Percentiles rank a stretch among this genome's conserved stretches.
These are phyloP conservation scores for Falco peregrinus DNA, from an alignment of 2,797 vertebrate genomes.

Conservation along the genomic window DNA sequence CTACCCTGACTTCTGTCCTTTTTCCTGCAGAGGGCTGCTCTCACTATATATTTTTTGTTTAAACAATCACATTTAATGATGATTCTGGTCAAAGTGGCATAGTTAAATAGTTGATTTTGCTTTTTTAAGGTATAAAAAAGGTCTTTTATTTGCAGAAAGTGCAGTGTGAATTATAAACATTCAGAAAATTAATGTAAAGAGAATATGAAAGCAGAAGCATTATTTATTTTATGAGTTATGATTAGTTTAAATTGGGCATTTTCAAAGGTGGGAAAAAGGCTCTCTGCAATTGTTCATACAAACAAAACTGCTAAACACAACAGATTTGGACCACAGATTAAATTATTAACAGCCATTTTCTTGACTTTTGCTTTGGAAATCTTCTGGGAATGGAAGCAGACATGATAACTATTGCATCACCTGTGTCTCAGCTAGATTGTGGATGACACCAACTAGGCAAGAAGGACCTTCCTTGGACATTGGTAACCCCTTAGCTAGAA, in stretches of 20 bases:
- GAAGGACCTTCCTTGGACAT: neutral
- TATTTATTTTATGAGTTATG: neutral
- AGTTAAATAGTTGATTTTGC: neutral
- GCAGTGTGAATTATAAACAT: neutral
- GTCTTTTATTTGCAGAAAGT: neutral
- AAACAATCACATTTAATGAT: neutral
- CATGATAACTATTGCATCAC: neutral
- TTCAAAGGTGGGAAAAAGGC: neutral
- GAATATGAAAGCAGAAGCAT: neutral
- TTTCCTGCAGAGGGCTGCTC: neutral
- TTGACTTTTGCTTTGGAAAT: neutral
- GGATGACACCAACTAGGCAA: neutral
- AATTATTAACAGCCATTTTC: neutral
- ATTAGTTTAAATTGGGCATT: neutral
- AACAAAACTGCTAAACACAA: neutral
- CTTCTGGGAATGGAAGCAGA: neutral
- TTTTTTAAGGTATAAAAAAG: neutral
- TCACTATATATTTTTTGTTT: neutral
- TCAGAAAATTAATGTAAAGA: neutral
- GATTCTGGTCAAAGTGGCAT: neutral
- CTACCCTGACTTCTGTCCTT: neutral
- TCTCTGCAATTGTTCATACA: neutral
- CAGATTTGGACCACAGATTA: neutral
- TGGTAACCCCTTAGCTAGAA: accelerated
- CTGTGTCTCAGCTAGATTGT: neutral